Percentiles rank a stretch among this genome's conserved stretches.
phyloP scores from a whole-genome alignment of 2,113 vertebrate species.

The Notothenia rossii region DNA sequence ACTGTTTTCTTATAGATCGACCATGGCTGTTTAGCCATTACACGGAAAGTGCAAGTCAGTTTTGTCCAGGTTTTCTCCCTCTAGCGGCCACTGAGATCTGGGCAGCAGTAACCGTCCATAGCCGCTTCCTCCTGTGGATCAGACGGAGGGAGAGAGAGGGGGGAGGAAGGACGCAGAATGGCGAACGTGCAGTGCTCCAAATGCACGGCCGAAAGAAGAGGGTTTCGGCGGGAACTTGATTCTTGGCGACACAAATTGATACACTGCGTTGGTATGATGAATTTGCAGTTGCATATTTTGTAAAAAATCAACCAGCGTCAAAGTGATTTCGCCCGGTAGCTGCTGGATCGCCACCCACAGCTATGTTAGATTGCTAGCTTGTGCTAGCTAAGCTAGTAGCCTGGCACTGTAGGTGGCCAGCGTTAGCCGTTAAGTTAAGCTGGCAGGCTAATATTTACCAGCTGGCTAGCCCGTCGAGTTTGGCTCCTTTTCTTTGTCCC shows the following conservation, averaged over 20 bases:
- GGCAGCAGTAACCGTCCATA: slow-evolving; percentile 1
- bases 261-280: slow-evolving; percentile 94
- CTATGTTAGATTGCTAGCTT: slow-evolving; percentile 46
- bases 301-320: neutral
- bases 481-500: slow-evolving; percentile 84
- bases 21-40: too few species aligned
- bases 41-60: neutral
- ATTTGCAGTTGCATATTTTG: slow-evolving; percentile 21
- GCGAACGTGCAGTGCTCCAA: slow-evolving; percentile 94
- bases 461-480: slow-evolving; percentile 54
- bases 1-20: too few species aligned
- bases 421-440: slow-evolving; percentile 41
- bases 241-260: slow-evolving; percentile 96
- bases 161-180: slow-evolving; percentile 88
- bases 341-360: slow-evolving; percentile 15
- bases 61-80: neutral
- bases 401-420: slow-evolving; percentile 33
- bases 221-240: slow-evolving; percentile 98
- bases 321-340: neutral
- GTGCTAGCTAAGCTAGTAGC: slow-evolving; percentile 38
- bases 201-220: slow-evolving; percentile 95
- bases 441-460: slow-evolving; percentile 61
- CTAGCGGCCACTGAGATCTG: neutral
- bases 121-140: slow-evolving; percentile 57
- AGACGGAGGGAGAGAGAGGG: slow-evolving; percentile 69